Conservation (phyloP, 2,888 invertebrate genomes). For the Rotaria macrura region DNA sequence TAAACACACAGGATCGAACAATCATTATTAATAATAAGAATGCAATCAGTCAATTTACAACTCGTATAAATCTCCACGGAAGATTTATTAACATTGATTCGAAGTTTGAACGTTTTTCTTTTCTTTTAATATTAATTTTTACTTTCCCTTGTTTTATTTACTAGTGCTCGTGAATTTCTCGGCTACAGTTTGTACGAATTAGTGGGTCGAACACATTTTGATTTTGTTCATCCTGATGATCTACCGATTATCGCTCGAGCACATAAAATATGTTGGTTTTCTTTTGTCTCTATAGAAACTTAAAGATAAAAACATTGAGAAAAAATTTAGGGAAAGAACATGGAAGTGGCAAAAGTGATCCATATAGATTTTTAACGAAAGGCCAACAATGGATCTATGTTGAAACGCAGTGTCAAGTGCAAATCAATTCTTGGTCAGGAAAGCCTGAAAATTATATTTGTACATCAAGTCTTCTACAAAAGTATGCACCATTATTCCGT, state of each 20-base stretch:
- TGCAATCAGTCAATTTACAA: background rate
- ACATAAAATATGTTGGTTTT: conserved; percentile 65
- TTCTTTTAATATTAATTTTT: background rate
- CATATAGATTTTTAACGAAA: conserved; percentile 81
- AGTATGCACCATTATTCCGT: background rate
- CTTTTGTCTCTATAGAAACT: background rate
- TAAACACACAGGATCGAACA: background rate
- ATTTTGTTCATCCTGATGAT: conserved; percentile 87
- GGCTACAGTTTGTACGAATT: conserved; percentile 87
- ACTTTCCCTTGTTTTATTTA: conserved; percentile 34
- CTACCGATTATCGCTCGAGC: conserved; percentile 72
- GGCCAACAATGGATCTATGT: conserved; percentile 95
- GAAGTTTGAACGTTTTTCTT: background rate
- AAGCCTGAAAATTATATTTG: background rate
- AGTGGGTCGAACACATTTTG: conserved; percentile 84
- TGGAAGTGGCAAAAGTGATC: conserved; percentile 80
- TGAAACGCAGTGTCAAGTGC: conserved; percentile 78
- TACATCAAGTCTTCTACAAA: background rate
- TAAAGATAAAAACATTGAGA: no score
- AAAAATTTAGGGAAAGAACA: conserved; percentile 60
- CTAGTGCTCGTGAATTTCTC: conserved; percentile 72
- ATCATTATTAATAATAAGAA: background rate
- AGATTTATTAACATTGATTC: background rate
- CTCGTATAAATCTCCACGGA: background rate
- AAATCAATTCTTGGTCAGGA: conserved; percentile 64